Base-by-base conservation (phyloP, 2,797 vertebrate genomes). In the Sebastes trivittatus region DNA sequence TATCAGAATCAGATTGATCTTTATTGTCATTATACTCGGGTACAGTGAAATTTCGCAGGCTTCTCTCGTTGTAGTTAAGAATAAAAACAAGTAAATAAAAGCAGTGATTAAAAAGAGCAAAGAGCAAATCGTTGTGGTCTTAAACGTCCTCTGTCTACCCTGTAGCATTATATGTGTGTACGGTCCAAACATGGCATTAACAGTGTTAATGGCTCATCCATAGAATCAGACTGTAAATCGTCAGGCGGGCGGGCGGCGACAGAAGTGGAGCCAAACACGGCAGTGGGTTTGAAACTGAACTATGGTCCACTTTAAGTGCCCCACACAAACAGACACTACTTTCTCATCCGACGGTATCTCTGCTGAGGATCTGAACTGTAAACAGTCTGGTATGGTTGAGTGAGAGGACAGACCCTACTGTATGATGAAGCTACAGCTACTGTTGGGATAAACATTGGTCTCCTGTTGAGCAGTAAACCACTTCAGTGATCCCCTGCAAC, bases 351-450 rank as follows among this genome's bases (percentile, higher is more conserved):
- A 4, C 69, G 7, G 42, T 87, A 92, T 92, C 89, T 78, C 66
- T 23, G 46, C 14, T 27, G 75, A 61, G 22, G 77, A 87, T 92
- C 90, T 85, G 60, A 71, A 77, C 29, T 72, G 78, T 85, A 88
- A 92, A 90, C 81, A 83, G 65, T 63, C 32, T 18, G 61, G 62
- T 30, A 72, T 55, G 86, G 87, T 89, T 91, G 87, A 91, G 7
- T 61, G 72, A 75, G 80, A 87, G 84, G 85, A 49, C 86, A 77
- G 72, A 65, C 16, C 20, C 65, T 5, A 3, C 69, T 69, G 66
- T 29, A 65, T 27, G 59, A 75, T 63, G 61, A 78, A n/a, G 67
- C 60, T 0, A 1, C 23, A 72, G 58, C 18, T 18, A 4, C 77
- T 29, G 42, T 16, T 49, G 56, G 34, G 70, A 80, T 73, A 70